Evolutionary conservation across 2,797 vertebrate genomes (phyloP).

Genomic region (Labroides dimidiatus): DNA sequence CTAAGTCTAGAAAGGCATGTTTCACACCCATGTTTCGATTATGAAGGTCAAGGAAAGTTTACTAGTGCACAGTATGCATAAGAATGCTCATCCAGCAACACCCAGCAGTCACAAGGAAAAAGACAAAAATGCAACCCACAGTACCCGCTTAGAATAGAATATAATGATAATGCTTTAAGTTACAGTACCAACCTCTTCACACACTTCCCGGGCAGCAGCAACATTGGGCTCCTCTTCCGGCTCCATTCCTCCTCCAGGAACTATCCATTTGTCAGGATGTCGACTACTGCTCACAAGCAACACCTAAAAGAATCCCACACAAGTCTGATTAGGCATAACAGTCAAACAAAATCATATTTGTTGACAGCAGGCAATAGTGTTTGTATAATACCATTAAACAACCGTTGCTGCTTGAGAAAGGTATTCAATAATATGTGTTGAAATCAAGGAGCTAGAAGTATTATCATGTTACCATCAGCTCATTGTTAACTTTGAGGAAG

Average conservation of each 20-base stretch:
- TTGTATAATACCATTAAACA: constrained; percentile 12
- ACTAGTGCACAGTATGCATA: neutral
- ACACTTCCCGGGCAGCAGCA: constrained; percentile 96
- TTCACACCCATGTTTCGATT: constrained; percentile 7
- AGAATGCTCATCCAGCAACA: neutral
- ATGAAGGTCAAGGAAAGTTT: constrained; percentile 17
- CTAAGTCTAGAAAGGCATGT: constrained; percentile 34
- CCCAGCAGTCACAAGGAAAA: neutral
- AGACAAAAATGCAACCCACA: neutral
- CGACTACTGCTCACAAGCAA: constrained; percentile 98
- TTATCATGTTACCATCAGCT: neutral
- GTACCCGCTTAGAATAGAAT: neutral
- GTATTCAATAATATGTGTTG: neutral
- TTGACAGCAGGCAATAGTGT: neutral
- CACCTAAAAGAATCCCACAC: constrained; percentile 83
- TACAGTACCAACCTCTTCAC: constrained; percentile 91
- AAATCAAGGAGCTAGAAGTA: neutral
- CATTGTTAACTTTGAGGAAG: neutral
- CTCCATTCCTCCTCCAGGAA: constrained; percentile 98
- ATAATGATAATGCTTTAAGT: neutral
- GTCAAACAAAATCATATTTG: neutral
- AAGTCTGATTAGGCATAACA: constrained; percentile 7
- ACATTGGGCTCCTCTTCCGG: constrained; percentile 95
- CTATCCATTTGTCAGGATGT: constrained; percentile 98
- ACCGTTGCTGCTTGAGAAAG: constrained; percentile 5